phyloP scores from a whole-genome alignment of 2,888 invertebrate genomes.

The Sesamia inferens region DNA sequence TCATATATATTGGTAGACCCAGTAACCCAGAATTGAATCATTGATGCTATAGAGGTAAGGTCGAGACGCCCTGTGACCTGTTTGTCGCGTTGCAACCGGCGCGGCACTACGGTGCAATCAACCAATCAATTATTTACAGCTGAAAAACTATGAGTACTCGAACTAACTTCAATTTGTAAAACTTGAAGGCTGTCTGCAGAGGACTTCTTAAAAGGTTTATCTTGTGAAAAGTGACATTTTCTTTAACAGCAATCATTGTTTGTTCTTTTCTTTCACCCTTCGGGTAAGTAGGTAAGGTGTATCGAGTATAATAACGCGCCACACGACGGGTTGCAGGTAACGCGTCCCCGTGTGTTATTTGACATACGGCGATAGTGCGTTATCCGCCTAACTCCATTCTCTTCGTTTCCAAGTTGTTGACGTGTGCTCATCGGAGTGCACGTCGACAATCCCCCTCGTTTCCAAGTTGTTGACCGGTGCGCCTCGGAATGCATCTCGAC shows the following conservation, averaged over 20 bases:
- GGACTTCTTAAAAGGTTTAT: neutral
- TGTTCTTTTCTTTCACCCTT: neutral
- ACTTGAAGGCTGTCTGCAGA: neutral
- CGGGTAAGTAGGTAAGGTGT: neutral
- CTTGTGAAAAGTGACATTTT: neutral
- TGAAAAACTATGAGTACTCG: constrained; percentile 39
- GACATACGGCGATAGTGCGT: too few species aligned
- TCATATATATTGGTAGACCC: constrained; percentile 1
- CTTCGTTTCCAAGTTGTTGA: too few species aligned
- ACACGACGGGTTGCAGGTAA: too few species aligned
- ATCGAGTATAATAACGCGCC: too few species aligned
- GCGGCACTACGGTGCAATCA: constrained; percentile 39
- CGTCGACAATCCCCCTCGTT: too few species aligned
- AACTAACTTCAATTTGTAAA: neutral
- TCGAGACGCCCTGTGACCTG: constrained; percentile 2
- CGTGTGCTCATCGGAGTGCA: too few species aligned
- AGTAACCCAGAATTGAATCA: constrained; percentile 38
- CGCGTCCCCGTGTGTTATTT: too few species aligned
- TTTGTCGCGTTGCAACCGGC: constrained; percentile 14
- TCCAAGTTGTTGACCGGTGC: too few species aligned
- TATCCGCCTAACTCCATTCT: too few species aligned
- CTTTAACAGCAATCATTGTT: neutral
- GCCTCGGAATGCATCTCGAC: too few species aligned
- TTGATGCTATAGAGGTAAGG: constrained; percentile 33
- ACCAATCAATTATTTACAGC: constrained; percentile 41